phyloP scores from a whole-genome alignment of 2,888 invertebrate species.

The Drosophila meridiana region DNA sequence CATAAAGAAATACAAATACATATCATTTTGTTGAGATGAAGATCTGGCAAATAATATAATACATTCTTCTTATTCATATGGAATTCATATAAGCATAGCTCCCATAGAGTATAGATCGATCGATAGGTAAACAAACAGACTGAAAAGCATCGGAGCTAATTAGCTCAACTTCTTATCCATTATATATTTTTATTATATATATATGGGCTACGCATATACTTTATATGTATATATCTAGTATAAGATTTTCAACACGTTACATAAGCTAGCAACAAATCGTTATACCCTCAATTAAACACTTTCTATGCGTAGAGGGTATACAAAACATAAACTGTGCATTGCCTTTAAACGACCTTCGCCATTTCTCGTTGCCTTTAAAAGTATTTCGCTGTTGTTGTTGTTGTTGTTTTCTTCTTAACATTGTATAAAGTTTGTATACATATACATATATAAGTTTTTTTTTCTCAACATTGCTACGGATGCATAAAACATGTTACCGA shows the following conservation, averaged over 20 bases:
- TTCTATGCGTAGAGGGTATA: slow-evolving; percentile 11
- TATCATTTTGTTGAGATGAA: too few species aligned
- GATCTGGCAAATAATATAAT: too few species aligned
- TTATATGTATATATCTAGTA: not conserved
- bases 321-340: slow-evolving; percentile 57
- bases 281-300: not conserved
- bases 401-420: slow-evolving; percentile 46
- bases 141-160: too few species aligned
- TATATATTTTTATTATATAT: too few species aligned
- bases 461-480: slow-evolving; percentile 52
- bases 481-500: slow-evolving; percentile 80
- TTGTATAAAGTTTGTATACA: slow-evolving; percentile 39
- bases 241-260: not conserved
- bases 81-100: too few species aligned
- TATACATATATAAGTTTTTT: slow-evolving; percentile 43
- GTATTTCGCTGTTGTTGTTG: slow-evolving; percentile 72
- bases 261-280: not conserved
- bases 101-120: too few species aligned
- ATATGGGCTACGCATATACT: too few species aligned
- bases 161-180: too few species aligned
- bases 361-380: slow-evolving; percentile 75
- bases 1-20: too few species aligned
- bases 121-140: too few species aligned
- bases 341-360: slow-evolving; percentile 77
- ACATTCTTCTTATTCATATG: too few species aligned